Evolutionary conservation across 2,797 vertebrate genomes (phyloP).

Genomic region (Molossus molossus): DNA sequence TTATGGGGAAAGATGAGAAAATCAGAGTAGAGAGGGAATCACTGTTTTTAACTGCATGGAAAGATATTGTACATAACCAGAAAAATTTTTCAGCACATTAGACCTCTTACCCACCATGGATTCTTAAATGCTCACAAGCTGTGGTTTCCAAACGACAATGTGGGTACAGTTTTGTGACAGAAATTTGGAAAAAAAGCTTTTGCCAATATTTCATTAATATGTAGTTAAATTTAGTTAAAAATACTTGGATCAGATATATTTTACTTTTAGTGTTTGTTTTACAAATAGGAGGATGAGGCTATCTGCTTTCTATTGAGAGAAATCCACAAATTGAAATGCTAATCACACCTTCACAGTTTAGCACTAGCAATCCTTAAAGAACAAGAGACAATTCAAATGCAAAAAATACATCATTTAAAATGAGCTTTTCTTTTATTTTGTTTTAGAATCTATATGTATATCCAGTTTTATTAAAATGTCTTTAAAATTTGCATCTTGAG

Average conservation of each 20-base stretch:
- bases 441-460: neutral
- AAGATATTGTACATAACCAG: neutral
- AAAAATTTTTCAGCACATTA: conserved; percentile 28
- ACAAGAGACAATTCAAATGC: conserved; percentile 46
- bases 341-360: conserved; percentile 84
- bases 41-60: neutral
- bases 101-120: neutral
- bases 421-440: conserved; percentile 8
- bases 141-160: conserved; percentile 55
- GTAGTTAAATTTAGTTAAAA: conserved; percentile 68
- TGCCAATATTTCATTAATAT: conserved; percentile 67
- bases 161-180: conserved; percentile 30
- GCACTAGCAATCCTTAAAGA: conserved; percentile 78
- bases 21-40: neutral
- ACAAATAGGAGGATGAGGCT: conserved; percentile 25
- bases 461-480: conserved; percentile 34
- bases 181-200: neutral
- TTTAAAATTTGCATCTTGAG: conserved; percentile 63
- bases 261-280: conserved; percentile 67
- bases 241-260: conserved; percentile 63
- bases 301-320: conserved; percentile 39
- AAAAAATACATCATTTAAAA: conserved; percentile 54
- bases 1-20: neutral
- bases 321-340: conserved; percentile 83
- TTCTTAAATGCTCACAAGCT: conserved; percentile 43